Conservation (phyloP, 2,797 vertebrate species). For the Otolemur crassicaudatus region DNA sequence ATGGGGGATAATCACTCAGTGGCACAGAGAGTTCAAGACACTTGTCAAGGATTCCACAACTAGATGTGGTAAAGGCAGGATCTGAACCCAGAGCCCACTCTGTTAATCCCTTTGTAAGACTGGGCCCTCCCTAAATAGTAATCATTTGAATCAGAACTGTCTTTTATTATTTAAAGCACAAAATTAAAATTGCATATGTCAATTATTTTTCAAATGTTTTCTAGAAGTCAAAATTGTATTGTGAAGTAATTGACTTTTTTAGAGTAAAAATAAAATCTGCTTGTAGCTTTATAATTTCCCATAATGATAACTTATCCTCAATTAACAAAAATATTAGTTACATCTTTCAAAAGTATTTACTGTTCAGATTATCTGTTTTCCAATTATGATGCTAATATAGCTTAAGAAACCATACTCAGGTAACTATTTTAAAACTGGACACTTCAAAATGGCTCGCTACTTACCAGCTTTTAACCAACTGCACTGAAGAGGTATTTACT, state of each 20-base stretch:
- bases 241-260: neutral
- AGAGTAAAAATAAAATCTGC: neutral
- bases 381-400: neutral
- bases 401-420: neutral
- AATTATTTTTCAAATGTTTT: slow-evolving; percentile 44
- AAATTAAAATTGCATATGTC: neutral
- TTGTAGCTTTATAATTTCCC: slow-evolving; percentile 22
- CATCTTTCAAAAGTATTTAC: slow-evolving; percentile 34
- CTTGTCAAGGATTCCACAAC: neutral
- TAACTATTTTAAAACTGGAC: slow-evolving; percentile 15
- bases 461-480: slow-evolving; percentile 95
- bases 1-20: neutral
- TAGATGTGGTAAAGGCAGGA: neutral
- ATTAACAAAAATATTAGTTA: neutral
- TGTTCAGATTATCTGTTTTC: neutral
- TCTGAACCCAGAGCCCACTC: slow-evolving; percentile 15
- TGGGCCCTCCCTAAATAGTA: neutral
- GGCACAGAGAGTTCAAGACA: neutral
- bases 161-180: slow-evolving; percentile 34
- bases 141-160: neutral
- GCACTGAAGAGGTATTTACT: slow-evolving; percentile 94
- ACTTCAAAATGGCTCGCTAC: slow-evolving; percentile 45
- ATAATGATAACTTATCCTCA: slow-evolving; percentile 4
- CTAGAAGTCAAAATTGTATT: slow-evolving; percentile 1
- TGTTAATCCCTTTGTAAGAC: neutral